These are phyloP conservation scores for Chloroceryle inda DNA, from an alignment of 2,797 vertebrate species.

Conservation along the genomic window DNA sequence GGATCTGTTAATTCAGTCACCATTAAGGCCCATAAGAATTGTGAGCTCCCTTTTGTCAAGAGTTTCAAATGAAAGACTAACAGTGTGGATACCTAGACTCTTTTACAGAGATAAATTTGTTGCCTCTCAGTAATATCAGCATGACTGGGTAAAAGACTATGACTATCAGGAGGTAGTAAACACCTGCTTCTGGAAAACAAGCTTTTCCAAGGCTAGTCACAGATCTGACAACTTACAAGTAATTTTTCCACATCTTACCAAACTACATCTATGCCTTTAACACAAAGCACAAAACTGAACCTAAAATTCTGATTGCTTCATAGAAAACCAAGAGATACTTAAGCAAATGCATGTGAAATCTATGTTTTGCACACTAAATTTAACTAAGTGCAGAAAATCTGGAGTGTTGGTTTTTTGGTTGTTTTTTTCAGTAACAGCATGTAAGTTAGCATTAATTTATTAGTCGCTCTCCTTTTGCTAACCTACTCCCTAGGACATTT, in stretches of 20 bases:
- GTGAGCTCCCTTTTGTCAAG: neutral
- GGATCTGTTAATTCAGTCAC: neutral
- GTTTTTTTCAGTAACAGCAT: neutral
- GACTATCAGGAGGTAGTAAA: neutral
- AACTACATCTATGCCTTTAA: neutral
- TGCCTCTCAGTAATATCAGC: neutral
- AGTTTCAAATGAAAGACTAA: neutral
- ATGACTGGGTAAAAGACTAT: neutral
- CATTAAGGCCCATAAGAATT: neutral
- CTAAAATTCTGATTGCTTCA: neutral
- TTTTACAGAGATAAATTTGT: neutral
- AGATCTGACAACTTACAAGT: neutral
- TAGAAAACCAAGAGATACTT: neutral
- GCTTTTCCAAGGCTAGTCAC: neutral
- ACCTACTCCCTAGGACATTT: neutral
- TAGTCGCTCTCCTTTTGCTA: neutral
- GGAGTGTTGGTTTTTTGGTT: neutral
- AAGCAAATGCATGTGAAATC: neutral
- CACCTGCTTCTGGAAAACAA: neutral
- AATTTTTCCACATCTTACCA: neutral
- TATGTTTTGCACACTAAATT: neutral
- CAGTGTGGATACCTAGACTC: neutral
- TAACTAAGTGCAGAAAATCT: neutral
- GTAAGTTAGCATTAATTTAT: neutral
- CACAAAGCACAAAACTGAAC: neutral